Conservation (phyloP, 2,888 invertebrate species). For the Agrilus mali region DNA sequence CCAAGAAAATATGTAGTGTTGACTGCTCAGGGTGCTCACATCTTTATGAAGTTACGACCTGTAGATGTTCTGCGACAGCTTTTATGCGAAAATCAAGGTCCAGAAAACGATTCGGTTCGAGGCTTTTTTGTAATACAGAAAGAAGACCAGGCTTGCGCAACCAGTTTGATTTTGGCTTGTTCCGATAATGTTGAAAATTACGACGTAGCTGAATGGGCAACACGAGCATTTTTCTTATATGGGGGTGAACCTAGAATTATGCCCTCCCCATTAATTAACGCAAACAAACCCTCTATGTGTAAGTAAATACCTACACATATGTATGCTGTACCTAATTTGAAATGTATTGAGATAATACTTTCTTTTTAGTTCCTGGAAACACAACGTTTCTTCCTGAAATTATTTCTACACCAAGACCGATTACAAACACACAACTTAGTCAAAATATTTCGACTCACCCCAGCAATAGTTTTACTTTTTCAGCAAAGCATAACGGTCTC, state of each 20-base stretch:
- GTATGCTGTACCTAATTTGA: not conserved
- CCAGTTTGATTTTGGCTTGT: constrained; percentile 75
- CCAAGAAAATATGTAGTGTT: constrained; percentile 72
- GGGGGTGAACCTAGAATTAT: constrained; percentile 60
- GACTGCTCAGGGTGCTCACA: constrained; percentile 78
- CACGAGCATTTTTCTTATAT: constrained; percentile 82
- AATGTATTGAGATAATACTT: too few species aligned
- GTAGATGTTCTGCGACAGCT: constrained; percentile 78
- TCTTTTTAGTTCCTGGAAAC: constrained; percentile 9
- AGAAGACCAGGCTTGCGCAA: constrained; percentile 81
- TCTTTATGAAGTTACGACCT: constrained; percentile 72
- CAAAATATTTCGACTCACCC: constrained; percentile 1
- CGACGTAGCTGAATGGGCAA: constrained; percentile 75
- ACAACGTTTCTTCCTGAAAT: constrained; percentile 27
- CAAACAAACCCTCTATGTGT: constrained; percentile 19
- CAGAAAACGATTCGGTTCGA: constrained; percentile 73
- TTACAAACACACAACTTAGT: constrained; percentile 6
- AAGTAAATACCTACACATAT: too few species aligned
- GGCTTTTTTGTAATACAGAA: constrained; percentile 76
- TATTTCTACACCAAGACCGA: constrained; percentile 28
- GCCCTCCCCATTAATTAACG: constrained; percentile 6
- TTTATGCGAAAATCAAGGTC: constrained; percentile 69
- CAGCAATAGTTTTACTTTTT: constrained; percentile 34
- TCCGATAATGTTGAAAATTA: constrained; percentile 47
- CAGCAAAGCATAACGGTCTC: constrained; percentile 85